Conservation (phyloP, 2,797 vertebrate species). For the Sitta carolinensis region DNA sequence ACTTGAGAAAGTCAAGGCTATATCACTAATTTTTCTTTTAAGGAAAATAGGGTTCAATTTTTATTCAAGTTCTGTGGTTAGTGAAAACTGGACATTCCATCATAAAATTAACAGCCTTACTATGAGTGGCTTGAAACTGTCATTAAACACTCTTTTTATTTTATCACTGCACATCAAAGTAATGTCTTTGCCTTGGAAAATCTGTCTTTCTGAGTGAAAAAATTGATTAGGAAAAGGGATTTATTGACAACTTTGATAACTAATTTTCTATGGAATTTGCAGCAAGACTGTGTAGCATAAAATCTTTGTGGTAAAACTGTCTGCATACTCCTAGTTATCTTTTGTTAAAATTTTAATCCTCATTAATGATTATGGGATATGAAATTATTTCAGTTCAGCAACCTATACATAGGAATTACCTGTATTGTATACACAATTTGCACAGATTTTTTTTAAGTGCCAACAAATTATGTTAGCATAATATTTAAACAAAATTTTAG, state of each 20-base stretch:
- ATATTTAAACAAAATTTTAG: neutral
- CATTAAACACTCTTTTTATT: neutral
- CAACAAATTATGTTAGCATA: neutral
- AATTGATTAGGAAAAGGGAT: neutral
- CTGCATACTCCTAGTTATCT: neutral
- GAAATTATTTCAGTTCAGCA: neutral
- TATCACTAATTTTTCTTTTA: neutral
- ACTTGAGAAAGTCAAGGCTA: neutral
- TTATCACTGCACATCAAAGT: neutral
- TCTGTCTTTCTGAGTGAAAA: neutral
- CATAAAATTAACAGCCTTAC: neutral
- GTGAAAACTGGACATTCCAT: neutral
- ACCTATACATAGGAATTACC: neutral
- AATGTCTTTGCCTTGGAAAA: neutral
- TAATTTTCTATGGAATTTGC: neutral
- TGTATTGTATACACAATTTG: neutral
- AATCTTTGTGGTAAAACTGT: neutral
- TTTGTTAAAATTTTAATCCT: neutral
- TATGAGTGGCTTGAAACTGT: neutral
- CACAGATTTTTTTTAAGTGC: neutral
- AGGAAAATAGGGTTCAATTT: neutral
- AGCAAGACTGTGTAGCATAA: neutral
- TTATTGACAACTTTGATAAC: neutral
- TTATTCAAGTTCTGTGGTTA: neutral
- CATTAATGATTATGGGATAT: neutral